Evolutionary conservation across 2,888 invertebrate species (phyloP), one percentile per base, ranked within the genome.

Genomic region (Dasypolia templi): DNA sequence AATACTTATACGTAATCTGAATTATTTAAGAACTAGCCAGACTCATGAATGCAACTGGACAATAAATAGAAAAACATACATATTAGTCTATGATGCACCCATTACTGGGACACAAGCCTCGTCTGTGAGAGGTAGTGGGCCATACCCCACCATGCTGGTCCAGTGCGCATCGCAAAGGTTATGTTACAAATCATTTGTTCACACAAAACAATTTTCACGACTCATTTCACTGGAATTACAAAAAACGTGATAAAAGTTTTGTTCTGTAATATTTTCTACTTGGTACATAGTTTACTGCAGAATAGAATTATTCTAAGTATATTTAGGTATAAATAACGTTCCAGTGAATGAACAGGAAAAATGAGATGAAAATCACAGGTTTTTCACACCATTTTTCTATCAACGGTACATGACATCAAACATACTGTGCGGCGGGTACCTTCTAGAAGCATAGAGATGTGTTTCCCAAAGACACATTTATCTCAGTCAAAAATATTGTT

Each of bases 271-370:
- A 82, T 72, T 72, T 56, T 58, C 64, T 62, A 32, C 51, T 39
- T 64, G 19, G n/a, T 46, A 59, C 77, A 66, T 66, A 79, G 29
- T 62, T 70, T 29, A 74, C 39, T 55, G 29, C 56, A 63, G 53
- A 77, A 78, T 83, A 76, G 32, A 63, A 67, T 55, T 64, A 46
- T 85, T 83, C 77, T 55, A 44, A 74, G 79, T 77, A 85, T 82
- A 85, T 82, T 76, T 70, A 35, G 11, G 11, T 73, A 64, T 55
- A 74, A 74, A 81, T 82, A 78, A 65, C 42, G 22, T 12, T 64
- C n/a, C 39, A 26, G 49, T 55, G 53, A 55, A 53, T 19, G 46
- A 78, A 72, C 77, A 82, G 82, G 78, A 82, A 81, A 80, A 81
- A n/a, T 55, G 6, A 14, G 32, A 26, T 39, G 1, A 2, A 65